A percentile compares a stretch with the other conserved stretches of the same genome.
These are phyloP conservation scores for Ephialtes manifestator DNA, from an alignment of 2,888 invertebrate species.

Conservation along the genomic window DNA sequence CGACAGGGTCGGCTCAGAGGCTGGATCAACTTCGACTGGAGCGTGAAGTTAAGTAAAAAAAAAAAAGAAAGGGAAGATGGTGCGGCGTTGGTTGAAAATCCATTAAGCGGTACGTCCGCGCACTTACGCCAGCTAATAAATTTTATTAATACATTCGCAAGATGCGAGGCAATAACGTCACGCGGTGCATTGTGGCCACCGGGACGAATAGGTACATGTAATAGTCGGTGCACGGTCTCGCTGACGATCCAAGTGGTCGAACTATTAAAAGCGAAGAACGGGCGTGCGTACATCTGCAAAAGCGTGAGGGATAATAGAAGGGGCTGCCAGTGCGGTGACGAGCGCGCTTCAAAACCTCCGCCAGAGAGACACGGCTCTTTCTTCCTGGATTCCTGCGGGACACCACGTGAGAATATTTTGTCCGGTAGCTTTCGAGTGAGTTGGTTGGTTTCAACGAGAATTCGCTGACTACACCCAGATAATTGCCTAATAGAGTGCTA, in stretches of 20 bases:
- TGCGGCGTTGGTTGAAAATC: slow-evolving; percentile 76
- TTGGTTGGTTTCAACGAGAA: slow-evolving; percentile 5
- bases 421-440: slow-evolving; percentile 35
- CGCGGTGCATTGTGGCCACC: slow-evolving; percentile 74
- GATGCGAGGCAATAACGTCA: slow-evolving; percentile 80
- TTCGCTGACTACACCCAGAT: slow-evolving; percentile 20
- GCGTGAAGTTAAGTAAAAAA: slow-evolving; percentile 30
- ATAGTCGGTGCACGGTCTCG: slow-evolving; percentile 48
- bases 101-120: slow-evolving; percentile 81
- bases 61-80: slow-evolving; percentile 55
- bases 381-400: slow-evolving; percentile 78
- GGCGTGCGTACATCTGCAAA: slow-evolving; percentile 42
- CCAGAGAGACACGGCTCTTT: slow-evolving; percentile 68
- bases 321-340: slow-evolving; percentile 75
- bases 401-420: slow-evolving; percentile 39
- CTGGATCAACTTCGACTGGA: not conserved
- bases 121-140: slow-evolving; percentile 81
- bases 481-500: slow-evolving; percentile 21
- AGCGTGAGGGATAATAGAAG: slow-evolving; percentile 76
- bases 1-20: not conserved
- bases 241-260: slow-evolving; percentile 69
- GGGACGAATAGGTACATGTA: slow-evolving; percentile 44
- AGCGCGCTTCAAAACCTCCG: slow-evolving; percentile 56
- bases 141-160: slow-evolving; percentile 83
- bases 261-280: slow-evolving; percentile 75